phyloP scores from a whole-genome alignment of 2,797 vertebrate species.

The Pteropus rufus region DNA sequence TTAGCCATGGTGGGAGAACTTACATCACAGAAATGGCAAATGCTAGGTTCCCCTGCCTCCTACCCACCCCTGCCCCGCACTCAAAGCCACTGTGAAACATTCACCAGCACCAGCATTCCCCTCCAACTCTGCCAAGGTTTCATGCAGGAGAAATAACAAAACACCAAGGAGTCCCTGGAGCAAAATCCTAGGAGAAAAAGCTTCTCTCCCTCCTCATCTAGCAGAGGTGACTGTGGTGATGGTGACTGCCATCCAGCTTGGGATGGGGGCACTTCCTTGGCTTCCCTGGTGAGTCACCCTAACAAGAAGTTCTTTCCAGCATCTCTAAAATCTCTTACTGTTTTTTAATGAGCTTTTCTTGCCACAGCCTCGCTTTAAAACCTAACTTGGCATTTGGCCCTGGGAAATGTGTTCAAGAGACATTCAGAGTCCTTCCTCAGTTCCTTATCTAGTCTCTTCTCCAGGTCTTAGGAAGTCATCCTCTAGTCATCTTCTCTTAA shows the following conservation, averaged over 20 bases:
- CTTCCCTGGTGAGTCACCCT: neutral
- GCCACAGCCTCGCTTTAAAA: neutral
- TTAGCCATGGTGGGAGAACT: neutral
- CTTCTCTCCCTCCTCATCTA: neutral
- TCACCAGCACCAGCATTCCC: neutral
- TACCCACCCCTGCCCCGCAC: neutral
- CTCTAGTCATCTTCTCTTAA: neutral
- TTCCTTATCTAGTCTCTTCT: neutral
- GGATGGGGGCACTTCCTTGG: neutral
- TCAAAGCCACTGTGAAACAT: neutral
- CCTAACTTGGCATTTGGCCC: neutral
- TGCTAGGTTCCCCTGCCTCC: neutral
- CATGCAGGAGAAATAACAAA: neutral
- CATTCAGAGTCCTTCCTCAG: neutral
- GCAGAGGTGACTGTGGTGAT: neutral
- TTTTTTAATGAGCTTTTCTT: conserved; percentile 27
- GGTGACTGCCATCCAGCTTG: neutral
- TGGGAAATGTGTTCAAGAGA: neutral
- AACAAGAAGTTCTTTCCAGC: neutral
- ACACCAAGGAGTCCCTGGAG: neutral
- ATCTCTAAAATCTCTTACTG: neutral
- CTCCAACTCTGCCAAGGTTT: neutral
- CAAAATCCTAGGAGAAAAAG: neutral
- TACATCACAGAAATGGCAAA: neutral
- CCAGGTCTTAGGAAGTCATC: neutral